These are phyloP conservation scores for Drosophila setosimentum DNA, from an alignment of 2,888 invertebrate genomes.

Conservation along the genomic window DNA sequence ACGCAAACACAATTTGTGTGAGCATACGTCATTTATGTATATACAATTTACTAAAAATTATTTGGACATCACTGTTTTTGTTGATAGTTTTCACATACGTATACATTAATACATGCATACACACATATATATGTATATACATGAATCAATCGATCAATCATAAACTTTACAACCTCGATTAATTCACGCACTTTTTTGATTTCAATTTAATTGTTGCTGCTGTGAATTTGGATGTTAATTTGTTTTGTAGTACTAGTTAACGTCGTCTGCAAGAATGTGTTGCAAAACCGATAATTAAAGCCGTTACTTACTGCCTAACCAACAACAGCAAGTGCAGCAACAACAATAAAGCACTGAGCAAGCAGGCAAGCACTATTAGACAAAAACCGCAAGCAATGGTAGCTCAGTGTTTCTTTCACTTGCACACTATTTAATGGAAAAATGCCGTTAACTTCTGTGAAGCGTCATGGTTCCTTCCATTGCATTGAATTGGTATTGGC, in stretches of 20 bases:
- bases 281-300: slow-evolving; percentile 2
- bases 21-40: slow-evolving; percentile 23
- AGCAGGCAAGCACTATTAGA: neutral
- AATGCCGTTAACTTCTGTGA: slow-evolving; percentile 38
- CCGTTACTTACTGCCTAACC: slow-evolving; percentile 22
- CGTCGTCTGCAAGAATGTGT: slow-evolving; percentile 5
- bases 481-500: neutral
- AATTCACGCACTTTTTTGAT: neutral
- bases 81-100: neutral
- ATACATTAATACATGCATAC: neutral
- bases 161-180: slow-evolving; percentile 1
- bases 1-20: slow-evolving; percentile 7
- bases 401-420: neutral
- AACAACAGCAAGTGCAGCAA: neutral
- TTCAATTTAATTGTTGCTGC: neutral
- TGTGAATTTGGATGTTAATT: neutral
- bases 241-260: slow-evolving; percentile 11
- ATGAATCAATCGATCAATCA: slow-evolving; percentile 4
- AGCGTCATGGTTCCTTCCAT: slow-evolving; percentile 20
- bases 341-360: neutral
- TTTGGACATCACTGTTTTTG: neutral
- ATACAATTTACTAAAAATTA: slow-evolving; percentile 8
- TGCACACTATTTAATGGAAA: slow-evolving; percentile 10
- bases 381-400: neutral
- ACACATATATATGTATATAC: neutral